Evolutionary conservation across 2,888 invertebrate genomes (phyloP).

Genomic region (Anaspis maculata): DNA sequence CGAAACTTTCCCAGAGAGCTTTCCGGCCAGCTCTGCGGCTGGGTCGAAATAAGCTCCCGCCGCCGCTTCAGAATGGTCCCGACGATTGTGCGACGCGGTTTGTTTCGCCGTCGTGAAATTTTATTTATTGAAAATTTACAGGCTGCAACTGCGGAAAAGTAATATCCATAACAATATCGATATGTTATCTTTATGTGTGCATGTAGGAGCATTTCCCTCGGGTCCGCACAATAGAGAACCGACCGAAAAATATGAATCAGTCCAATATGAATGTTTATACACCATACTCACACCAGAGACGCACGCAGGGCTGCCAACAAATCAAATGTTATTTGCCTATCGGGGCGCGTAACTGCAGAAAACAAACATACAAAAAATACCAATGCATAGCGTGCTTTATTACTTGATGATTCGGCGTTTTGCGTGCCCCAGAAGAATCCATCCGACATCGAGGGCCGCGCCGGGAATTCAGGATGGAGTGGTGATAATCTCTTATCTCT

Average conservation of each 20-base stretch:
- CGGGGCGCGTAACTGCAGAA: constrained; percentile 14
- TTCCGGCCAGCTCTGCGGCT: too few relatives aligned
- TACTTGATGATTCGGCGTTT: background rate
- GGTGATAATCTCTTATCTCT: too few relatives aligned
- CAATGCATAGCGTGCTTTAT: background rate
- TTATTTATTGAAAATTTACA: constrained; percentile 29
- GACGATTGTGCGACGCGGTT: too few relatives aligned
- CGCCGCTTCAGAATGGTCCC: too few relatives aligned
- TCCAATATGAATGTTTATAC: constrained; percentile 20
- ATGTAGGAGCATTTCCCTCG: constrained; percentile 22
- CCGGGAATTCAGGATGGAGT: too few relatives aligned
- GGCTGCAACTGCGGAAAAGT: constrained; percentile 30
- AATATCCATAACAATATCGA: constrained; percentile 35
- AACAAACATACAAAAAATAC: too few relatives aligned
- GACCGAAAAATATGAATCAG: constrained; percentile 21
- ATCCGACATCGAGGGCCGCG: too few relatives aligned
- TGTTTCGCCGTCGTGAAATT: too few relatives aligned
- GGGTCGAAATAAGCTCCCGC: too few relatives aligned
- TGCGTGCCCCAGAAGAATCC: too few relatives aligned
- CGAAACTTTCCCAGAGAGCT: too few relatives aligned
- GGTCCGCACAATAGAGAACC: constrained; percentile 19
- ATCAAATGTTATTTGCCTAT: constrained; percentile 24
- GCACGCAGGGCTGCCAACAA: constrained; percentile 20
- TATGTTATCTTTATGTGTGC: constrained; percentile 31
- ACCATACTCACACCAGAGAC: too few relatives aligned